A percentile compares a stretch with the other conserved stretches of the same genome.
These are phyloP conservation scores for Danaus chrysippus DNA, from an alignment of 2,888 invertebrate species.

Conservation along the genomic window DNA sequence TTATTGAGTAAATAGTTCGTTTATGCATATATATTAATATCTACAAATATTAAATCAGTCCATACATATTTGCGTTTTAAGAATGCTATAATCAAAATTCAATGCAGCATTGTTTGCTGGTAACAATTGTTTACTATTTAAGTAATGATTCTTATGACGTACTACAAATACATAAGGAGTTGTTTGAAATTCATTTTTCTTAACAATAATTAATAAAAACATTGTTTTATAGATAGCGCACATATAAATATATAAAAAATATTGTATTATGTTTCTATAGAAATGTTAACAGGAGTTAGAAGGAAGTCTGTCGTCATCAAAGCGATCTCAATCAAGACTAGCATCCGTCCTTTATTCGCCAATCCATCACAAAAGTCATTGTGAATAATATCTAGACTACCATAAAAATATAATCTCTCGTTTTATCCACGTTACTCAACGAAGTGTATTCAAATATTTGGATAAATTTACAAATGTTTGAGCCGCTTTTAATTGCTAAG, in stretches of 20 bases:
- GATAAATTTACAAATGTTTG: neutral
- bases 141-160: neutral
- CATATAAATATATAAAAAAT: neutral
- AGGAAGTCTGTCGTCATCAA: slow-evolving; percentile 35
- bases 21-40: neutral
- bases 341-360: slow-evolving; percentile 49
- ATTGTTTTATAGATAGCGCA: neutral
- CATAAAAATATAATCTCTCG: neutral
- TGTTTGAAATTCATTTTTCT: too few relatives aligned
- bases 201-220: too few relatives aligned
- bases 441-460: too few relatives aligned
- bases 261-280: neutral
- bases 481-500: neutral
- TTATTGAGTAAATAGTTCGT: neutral
- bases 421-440: too few relatives aligned
- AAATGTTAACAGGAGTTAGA: slow-evolving; percentile 17
- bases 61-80: neutral
- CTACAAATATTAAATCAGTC: neutral
- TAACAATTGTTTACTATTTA: neutral
- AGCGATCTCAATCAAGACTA: slow-evolving; percentile 33
- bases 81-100: neutral
- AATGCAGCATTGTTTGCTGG: neutral
- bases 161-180: neutral
- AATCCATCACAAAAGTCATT: slow-evolving; percentile 50
- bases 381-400: slow-evolving; percentile 16